Evolutionary conservation across 2,888 invertebrate genomes (phyloP).

Genomic region (Drosophila lacicola): DNA sequence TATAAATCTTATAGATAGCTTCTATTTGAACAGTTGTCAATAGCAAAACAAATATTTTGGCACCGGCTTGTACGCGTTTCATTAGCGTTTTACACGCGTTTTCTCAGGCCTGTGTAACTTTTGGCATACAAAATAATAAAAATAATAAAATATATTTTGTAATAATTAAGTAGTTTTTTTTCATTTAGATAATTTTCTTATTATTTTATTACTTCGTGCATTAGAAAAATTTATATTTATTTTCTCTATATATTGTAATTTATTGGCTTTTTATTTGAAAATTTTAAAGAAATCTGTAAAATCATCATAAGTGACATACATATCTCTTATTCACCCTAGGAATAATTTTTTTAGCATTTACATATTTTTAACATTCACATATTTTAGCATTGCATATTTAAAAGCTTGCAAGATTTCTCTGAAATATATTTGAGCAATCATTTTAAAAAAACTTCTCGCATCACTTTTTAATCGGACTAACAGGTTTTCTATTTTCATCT

Average conservation of each 20-base stretch:
- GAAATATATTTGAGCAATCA: conserved; percentile 8
- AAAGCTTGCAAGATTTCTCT: background rate
- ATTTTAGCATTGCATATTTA: conserved; percentile 2
- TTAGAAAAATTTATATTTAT: no score
- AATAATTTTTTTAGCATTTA: background rate
- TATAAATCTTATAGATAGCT: conserved; percentile 68
- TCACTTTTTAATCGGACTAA: conserved; percentile 9
- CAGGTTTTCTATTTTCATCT: conserved; percentile 39
- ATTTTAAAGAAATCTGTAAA: no score
- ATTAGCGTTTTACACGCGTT: conserved; percentile 32
- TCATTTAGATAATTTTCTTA: no score
- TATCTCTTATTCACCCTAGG: no score
- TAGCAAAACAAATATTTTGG: conserved; percentile 59
- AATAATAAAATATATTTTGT: no score
- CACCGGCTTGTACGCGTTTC: conserved; percentile 17
- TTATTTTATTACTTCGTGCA: no score
- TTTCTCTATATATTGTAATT: no score
- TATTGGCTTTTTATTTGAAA: no score
- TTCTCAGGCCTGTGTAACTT: background rate
- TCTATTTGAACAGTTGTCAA: conserved; percentile 70
- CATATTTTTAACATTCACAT: no score
- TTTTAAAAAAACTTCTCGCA: conserved; percentile 26
- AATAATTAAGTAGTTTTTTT: no score
- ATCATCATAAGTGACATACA: no score
- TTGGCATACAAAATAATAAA: background rate